These are phyloP conservation scores for Heliconius himera DNA, from an alignment of 1,140 invertebrate genomes.

Conservation along the genomic window DNA sequence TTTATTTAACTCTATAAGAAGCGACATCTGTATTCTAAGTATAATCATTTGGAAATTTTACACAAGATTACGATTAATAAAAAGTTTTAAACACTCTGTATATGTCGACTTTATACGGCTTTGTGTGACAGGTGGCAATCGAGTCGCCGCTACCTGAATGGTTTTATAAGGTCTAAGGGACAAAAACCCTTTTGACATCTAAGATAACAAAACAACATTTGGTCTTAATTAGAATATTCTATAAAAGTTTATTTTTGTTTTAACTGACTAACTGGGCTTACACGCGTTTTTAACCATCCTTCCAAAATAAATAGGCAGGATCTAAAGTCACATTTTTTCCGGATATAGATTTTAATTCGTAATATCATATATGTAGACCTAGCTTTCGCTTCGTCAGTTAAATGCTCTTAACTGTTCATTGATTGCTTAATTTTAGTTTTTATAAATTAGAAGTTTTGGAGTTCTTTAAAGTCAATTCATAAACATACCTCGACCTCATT, in stretches of 20 bases:
- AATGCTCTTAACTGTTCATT: background rate
- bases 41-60: background rate
- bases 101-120: conserved; percentile 23
- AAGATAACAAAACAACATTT: conserved; percentile 7
- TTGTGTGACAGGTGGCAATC: conserved; percentile 23
- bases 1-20: background rate
- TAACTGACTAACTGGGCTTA: too few relatives aligned
- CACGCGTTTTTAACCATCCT: too few relatives aligned
- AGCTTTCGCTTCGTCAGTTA: background rate
- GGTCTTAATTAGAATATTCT: background rate
- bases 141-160: background rate
- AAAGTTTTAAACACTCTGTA: conserved; percentile 17
- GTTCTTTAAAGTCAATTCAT: background rate
- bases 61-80: conserved; percentile 9
- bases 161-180: conserved; percentile 5
- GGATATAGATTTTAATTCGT: background rate
- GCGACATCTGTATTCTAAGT: background rate
- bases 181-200: background rate
- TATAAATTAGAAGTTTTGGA: background rate
- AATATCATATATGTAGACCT: too few relatives aligned
- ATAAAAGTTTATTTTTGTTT: too few relatives aligned
- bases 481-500: background rate
- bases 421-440: background rate
- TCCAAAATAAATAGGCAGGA: too few relatives aligned
- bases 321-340: background rate